Evolutionary conservation across 2,888 invertebrate species (phyloP).

Genomic region (Arctia plantaginis): DNA sequence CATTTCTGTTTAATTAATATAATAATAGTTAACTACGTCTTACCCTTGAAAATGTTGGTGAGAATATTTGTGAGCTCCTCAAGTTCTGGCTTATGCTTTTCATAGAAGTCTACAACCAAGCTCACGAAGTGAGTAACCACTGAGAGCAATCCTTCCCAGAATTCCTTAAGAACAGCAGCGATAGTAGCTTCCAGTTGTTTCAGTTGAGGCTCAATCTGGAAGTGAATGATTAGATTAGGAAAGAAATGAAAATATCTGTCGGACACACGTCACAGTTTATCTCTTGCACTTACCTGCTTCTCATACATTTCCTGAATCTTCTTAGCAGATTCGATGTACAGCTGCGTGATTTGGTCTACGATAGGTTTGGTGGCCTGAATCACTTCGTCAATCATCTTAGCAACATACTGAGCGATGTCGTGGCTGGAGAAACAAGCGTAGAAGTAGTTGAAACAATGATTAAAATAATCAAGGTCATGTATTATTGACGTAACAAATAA

Average conservation of each 20-base stretch:
- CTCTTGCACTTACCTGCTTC: slow-evolving; percentile 61
- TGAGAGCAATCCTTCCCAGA: slow-evolving; percentile 74
- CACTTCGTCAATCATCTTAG: slow-evolving; percentile 70
- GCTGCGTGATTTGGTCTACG: slow-evolving; percentile 61
- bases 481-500: background rate
- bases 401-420: slow-evolving; percentile 66
- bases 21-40: slow-evolving; percentile 17
- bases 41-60: slow-evolving; percentile 84
- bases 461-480: background rate
- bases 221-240: background rate
- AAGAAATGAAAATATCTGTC: background rate
- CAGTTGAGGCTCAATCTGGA: slow-evolving; percentile 73
- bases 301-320: slow-evolving; percentile 70
- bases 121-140: slow-evolving; percentile 84
- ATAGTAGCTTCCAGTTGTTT: slow-evolving; percentile 70
- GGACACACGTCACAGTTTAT: background rate
- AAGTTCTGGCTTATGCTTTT: slow-evolving; percentile 89
- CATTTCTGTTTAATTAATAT: background rate
- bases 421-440: slow-evolving; percentile 53
- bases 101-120: slow-evolving; percentile 85
- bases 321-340: slow-evolving; percentile 58
- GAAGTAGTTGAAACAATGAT: background rate
- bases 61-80: slow-evolving; percentile 86
- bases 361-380: slow-evolving; percentile 66
- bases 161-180: slow-evolving; percentile 72